These are phyloP conservation scores for Ceratotherium simum DNA, from an alignment of 2,113 vertebrate species.

Conservation along the genomic window DNA sequence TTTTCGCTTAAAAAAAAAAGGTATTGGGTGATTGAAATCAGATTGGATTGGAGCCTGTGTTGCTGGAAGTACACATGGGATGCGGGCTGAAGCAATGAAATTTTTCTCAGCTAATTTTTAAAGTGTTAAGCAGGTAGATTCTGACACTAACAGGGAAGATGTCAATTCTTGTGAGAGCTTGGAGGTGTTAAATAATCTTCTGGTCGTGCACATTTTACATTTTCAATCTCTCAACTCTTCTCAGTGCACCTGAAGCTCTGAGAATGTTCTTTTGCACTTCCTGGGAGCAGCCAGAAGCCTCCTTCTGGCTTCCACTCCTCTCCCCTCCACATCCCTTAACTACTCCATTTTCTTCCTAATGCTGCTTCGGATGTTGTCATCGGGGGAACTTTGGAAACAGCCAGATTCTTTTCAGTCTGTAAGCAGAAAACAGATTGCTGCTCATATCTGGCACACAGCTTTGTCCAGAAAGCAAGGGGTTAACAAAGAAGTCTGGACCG, in stretches of 20 bases:
- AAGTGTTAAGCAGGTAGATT: constrained; percentile 49
- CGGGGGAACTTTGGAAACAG: constrained; percentile 64
- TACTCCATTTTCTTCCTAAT: constrained; percentile 28
- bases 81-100: background rate
- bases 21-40: background rate
- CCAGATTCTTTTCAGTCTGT: constrained; percentile 1
- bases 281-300: background rate
- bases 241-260: constrained; percentile 24
- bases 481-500: constrained; percentile 72
- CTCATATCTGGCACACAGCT: constrained; percentile 1
- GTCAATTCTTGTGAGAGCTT: constrained; percentile 49
- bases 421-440: constrained; percentile 54
- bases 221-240: constrained; percentile 20
- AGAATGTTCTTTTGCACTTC: constrained; percentile 46
- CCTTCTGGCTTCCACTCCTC: background rate
- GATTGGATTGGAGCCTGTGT: background rate
- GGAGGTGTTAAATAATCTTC: constrained; percentile 58
- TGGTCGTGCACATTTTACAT: background rate
- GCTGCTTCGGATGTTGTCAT: background rate
- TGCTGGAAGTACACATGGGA: background rate
- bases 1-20: background rate
- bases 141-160: constrained; percentile 33
- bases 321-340: background rate
- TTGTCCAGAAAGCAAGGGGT: constrained; percentile 78
- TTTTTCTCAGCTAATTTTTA: constrained; percentile 57